phyloP scores from a whole-genome alignment of 1,140 invertebrate genomes.

The Palaemon carinicauda region DNA sequence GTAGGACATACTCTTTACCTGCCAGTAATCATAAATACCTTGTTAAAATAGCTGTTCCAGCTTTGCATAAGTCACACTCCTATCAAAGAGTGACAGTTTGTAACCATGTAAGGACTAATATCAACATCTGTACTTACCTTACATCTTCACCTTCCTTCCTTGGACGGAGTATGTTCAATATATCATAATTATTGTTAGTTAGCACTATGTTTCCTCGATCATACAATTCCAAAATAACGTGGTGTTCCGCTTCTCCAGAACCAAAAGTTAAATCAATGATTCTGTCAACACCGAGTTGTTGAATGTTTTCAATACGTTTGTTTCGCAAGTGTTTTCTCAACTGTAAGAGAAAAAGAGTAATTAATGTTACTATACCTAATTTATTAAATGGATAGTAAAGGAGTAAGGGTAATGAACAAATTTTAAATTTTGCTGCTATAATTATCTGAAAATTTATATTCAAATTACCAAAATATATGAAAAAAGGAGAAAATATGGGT shows the following conservation, averaged over 20 bases:
- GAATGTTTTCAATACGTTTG: slow-evolving; percentile 87
- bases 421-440: no score
- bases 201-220: slow-evolving; percentile 96
- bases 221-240: slow-evolving; percentile 95
- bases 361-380: neutral
- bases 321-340: slow-evolving; percentile 97
- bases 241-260: slow-evolving; percentile 90
- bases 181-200: slow-evolving; percentile 90
- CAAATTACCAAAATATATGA: no score
- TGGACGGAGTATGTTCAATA: slow-evolving; percentile 92
- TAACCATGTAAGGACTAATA: no score
- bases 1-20: no score
- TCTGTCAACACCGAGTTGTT: slow-evolving; percentile 87
- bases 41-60: no score
- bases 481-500: no score
- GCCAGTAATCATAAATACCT: no score
- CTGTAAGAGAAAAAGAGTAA: slow-evolving; percentile 65
- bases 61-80: no score
- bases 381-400: neutral
- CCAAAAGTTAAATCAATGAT: slow-evolving; percentile 95
- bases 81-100: no score
- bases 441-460: no score
- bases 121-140: slow-evolving; percentile 68
- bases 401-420: no score
- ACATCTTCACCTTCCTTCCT: slow-evolving; percentile 93